phyloP scores from a whole-genome alignment of 1,140 invertebrate species.

The Drosophila nannoptera region DNA sequence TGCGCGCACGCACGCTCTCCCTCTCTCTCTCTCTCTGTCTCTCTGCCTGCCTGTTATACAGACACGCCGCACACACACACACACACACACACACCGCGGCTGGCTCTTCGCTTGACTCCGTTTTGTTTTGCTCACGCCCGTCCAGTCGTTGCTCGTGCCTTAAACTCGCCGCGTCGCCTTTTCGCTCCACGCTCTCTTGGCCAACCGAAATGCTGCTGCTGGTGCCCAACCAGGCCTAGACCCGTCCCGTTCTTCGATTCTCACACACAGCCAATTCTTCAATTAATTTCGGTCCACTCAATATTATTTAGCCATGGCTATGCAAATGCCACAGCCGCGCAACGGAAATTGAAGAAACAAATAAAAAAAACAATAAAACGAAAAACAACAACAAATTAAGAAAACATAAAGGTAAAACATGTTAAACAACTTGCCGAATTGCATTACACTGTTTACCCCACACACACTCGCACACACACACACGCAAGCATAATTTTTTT shows the following conservation, averaged over 20 bases:
- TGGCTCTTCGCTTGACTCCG: conserved; percentile 11
- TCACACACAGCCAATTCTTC: background rate
- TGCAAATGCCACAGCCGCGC: conserved; percentile 61
- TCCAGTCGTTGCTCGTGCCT: conserved; percentile 25
- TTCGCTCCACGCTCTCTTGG: conserved; percentile 1
- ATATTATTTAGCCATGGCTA: conserved; percentile 35
- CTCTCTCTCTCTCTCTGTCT: conserved; percentile 1
- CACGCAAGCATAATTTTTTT: background rate
- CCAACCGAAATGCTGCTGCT: conserved; percentile 5
- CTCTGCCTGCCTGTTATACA: too few relatives aligned
- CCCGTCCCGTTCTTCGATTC: conserved; percentile 4
- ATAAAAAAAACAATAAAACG: conserved; percentile 10
- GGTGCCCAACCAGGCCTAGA: conserved; percentile 3
- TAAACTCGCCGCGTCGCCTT: conserved; percentile 12
- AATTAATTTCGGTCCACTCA: background rate
- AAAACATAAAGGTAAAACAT: conserved; percentile 59
- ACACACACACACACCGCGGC: background rate
- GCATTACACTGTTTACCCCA: conserved; percentile 35
- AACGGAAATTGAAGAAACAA: conserved; percentile 46
- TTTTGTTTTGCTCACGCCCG: conserved; percentile 32
- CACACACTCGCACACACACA: background rate
- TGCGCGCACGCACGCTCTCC: background rate
- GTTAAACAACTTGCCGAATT: conserved; percentile 57
- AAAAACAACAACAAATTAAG: conserved; percentile 19
- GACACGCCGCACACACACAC: background rate